Percentiles rank a stretch among this genome's conserved stretches.
Conservation (phyloP, 2,113 vertebrate species). For the Xyrauchen texanus region DNA sequence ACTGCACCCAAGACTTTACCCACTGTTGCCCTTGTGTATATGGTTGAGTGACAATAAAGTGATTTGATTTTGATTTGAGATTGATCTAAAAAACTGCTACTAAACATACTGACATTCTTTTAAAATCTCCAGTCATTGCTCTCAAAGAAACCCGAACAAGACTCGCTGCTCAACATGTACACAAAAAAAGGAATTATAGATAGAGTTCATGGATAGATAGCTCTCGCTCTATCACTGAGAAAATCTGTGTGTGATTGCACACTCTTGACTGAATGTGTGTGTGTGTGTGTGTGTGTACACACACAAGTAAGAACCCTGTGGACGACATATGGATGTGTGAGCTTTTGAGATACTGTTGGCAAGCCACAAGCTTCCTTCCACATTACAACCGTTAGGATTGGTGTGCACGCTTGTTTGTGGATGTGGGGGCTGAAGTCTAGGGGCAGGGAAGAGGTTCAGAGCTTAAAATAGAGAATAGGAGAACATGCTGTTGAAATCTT, state of each 20-base stretch:
- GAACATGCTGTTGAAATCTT: constrained; percentile 29
- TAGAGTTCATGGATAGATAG: not conserved
- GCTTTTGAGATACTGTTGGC: constrained; percentile 26
- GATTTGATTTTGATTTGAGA: too few species aligned
- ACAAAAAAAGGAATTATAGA: too few species aligned
- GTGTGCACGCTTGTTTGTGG: constrained; percentile 28
- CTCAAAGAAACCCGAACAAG: too few species aligned
- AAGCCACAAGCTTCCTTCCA: constrained; percentile 52
- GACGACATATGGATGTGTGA: constrained; percentile 40
- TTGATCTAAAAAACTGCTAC: too few species aligned
- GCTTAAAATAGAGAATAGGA: constrained; percentile 54
- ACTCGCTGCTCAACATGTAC: too few species aligned
- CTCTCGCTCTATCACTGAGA: not conserved
- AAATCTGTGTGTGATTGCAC: not conserved
- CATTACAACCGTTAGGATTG: constrained; percentile 54
- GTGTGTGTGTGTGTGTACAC: constrained; percentile 9
- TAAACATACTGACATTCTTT: too few species aligned
- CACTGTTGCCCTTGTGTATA: too few species aligned
- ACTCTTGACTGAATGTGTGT: not conserved
- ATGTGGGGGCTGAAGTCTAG: constrained; percentile 42
- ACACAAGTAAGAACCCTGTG: constrained; percentile 17
- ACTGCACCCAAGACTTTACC: too few species aligned
- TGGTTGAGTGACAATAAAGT: too few species aligned
- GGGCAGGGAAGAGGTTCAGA: constrained; percentile 41
- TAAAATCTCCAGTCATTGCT: too few species aligned